Base-by-base conservation (phyloP, 2,113 vertebrate genomes). In the Pomatostomus ruficeps region DNA sequence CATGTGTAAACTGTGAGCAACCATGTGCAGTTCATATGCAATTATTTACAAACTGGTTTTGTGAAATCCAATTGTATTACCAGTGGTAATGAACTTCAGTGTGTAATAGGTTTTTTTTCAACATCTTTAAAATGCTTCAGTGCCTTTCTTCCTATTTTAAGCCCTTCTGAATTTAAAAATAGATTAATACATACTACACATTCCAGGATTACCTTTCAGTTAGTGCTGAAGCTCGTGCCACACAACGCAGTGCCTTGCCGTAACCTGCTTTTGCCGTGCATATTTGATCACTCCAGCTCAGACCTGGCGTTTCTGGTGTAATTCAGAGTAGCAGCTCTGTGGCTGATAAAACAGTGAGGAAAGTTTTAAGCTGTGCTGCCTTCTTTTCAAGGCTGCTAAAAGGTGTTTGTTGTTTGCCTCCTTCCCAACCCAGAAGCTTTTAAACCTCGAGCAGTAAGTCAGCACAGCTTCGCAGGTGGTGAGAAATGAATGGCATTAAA, bases 1-100 rank as follows among this genome's bases (percentile, higher is more conserved):
- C 91, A 94, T 96, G 92, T 96, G 96, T 96, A 95, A 97, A 97
- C 95, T 72, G 74, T 95, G 92, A 93, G 91, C 91, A 96, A 43
- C 95, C 92, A 93, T 96, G 94, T 96, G 87, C 79, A 88, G 86
- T 97, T 97, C 95, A 86, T 94, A 76, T 77, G 92, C 92, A 97
- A 95, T 96, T 97, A 97, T 92, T 97, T 96, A 95, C 96, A 92
- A 94, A 93, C 91, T 78, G 85, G 65, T 95, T 95, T 93, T 91
- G 80, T 95, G 86, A 89, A 97, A 93, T 93, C 74, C 91, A 95
- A 58, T 95, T 97, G 85, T 94, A 94, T 94, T 94, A 57, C 71
- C 72, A 74, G 80, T 73, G 87, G 76, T 96, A 95, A 96, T 85
- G 75, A 96, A 94, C 90, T 94, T 93, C 84, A 89, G 48, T 1